phyloP scores from a whole-genome alignment of 2,888 invertebrate species.

The Acrobasis repandana region DNA sequence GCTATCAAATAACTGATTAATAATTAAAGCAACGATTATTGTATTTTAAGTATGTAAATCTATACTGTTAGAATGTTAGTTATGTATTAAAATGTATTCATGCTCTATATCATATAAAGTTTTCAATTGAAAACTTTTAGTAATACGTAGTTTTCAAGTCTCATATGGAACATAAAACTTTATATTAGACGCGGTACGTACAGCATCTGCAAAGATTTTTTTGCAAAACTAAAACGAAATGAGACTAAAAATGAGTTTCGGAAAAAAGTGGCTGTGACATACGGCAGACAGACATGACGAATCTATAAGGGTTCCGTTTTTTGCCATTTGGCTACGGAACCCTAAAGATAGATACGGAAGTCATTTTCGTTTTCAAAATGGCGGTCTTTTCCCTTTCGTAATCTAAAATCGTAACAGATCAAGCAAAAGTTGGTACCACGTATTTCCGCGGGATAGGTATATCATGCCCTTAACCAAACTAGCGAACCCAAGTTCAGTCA shows the following conservation, averaged over 20 bases:
- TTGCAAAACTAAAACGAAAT: constrained; percentile 3
- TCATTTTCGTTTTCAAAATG: no score
- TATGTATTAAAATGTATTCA: background rate
- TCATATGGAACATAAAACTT: constrained; percentile 10
- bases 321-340: no score
- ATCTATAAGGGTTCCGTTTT: no score
- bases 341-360: no score
- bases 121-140: background rate
- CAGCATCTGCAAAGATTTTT: constrained; percentile 9
- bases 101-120: background rate
- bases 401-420: no score
- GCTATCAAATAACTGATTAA: no score
- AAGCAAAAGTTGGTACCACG: background rate
- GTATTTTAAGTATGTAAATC: background rate
- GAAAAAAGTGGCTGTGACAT: no score
- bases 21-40: no score
- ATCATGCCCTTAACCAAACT: background rate
- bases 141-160: constrained; percentile 7
- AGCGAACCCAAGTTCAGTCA: background rate
- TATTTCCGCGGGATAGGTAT: background rate
- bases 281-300: no score
- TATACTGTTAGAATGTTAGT: background rate
- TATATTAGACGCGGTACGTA: constrained; percentile 7
- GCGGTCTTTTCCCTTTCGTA: no score
- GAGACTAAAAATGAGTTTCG: no score